Evolutionary conservation across 2,113 vertebrate genomes (phyloP).

Genomic region (Paralichthys olivaceus): DNA sequence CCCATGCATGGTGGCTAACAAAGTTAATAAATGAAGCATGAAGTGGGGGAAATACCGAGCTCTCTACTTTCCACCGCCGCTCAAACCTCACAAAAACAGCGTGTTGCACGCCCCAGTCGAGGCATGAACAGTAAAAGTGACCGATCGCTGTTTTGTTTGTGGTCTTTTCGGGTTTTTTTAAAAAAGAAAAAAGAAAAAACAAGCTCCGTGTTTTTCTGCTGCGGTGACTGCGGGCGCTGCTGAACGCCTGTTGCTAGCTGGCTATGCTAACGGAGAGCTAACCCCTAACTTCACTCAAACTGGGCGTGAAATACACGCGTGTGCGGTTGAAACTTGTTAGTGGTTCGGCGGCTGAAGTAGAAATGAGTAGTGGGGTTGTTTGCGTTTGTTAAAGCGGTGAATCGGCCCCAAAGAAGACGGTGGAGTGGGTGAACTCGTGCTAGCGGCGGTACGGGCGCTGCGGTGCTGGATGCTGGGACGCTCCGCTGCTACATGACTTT

Average conservation of each 20-base stretch:
- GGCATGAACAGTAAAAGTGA: too few relatives aligned
- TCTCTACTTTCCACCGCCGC: neutral
- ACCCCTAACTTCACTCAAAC: constrained; percentile 12
- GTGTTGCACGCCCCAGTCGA: neutral
- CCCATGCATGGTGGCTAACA: constrained; percentile 59
- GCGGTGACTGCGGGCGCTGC: constrained; percentile 5
- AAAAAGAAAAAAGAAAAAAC: constrained; percentile 19
- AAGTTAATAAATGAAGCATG: constrained; percentile 62
- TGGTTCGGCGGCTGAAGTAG: neutral
- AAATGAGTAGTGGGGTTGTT: neutral
- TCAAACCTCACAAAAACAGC: neutral
- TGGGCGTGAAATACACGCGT: constrained; percentile 1
- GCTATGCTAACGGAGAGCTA: constrained; percentile 71
- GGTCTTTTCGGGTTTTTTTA: constrained; percentile 1
- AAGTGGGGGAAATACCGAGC: constrained; percentile 21
- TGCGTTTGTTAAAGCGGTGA: neutral
- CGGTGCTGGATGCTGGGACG: constrained; percentile 13
- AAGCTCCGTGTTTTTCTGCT: constrained; percentile 32
- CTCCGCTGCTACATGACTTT: constrained; percentile 27
- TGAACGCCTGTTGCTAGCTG: constrained; percentile 32
- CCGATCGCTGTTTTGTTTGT: neutral
- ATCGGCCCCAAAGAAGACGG: neutral
- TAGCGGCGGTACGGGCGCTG: constrained; percentile 30
- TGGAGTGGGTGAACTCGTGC: constrained; percentile 34
- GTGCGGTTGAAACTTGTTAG: neutral